phyloP scores from a whole-genome alignment of 2,797 vertebrate genomes.

The Tenualosa thibaudeaui region DNA sequence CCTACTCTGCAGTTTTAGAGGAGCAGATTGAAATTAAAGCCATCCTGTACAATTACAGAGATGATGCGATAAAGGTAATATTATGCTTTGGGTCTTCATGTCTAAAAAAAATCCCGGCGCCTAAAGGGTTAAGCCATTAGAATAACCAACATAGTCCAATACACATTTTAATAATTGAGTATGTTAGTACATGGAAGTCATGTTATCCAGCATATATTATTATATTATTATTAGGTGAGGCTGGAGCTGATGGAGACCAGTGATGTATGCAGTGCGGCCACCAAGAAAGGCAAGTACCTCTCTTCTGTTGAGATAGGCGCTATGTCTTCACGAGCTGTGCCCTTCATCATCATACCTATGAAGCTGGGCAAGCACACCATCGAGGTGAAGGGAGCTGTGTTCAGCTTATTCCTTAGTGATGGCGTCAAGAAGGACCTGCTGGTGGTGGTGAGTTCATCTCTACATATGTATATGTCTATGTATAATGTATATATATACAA shows the following conservation, averaged over 20 bases:
- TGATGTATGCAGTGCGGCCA: conserved; percentile 81
- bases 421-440: conserved; percentile 77
- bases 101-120: too few species aligned
- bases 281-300: conserved; percentile 66
- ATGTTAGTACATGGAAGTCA: too few species aligned
- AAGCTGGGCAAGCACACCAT: conserved; percentile 65
- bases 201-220: too few species aligned
- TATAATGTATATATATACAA: too few species aligned
- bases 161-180: too few species aligned
- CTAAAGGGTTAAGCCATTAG: too few species aligned
- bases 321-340: conserved; percentile 66
- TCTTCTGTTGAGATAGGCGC: conserved; percentile 59
- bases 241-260: conserved; percentile 76
- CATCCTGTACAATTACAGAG: conserved; percentile 71
- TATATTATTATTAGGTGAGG: neutral
- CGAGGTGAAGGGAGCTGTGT: conserved; percentile 81
- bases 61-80: conserved; percentile 53
- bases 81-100: neutral
- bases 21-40: conserved; percentile 77
- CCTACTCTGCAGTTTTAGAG: conserved; percentile 74
- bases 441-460: conserved; percentile 80
- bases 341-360: conserved; percentile 82
- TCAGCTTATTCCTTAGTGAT: conserved; percentile 56
- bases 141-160: too few species aligned
- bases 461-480: neutral